These are phyloP conservation scores for Agriopis marginaria DNA, from an alignment of 2,888 invertebrate species.

Conservation along the genomic window DNA sequence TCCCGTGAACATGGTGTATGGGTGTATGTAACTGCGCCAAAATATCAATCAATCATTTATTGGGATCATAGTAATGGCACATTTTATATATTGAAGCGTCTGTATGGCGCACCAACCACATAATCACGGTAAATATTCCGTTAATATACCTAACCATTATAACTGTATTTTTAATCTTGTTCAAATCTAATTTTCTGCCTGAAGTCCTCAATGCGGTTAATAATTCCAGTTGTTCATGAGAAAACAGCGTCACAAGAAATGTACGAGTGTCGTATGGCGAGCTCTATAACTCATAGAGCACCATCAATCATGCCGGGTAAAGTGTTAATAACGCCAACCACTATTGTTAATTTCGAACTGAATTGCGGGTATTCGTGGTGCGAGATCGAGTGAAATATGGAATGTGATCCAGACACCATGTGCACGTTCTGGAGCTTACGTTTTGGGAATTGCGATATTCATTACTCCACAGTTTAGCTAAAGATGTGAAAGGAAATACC, in stretches of 20 bases:
- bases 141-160: no score
- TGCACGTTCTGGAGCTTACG: constrained; percentile 22
- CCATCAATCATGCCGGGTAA: constrained; percentile 81
- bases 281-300: constrained; percentile 73
- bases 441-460: neutral
- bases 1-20: no score
- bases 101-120: no score
- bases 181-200: neutral
- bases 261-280: constrained; percentile 72
- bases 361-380: constrained; percentile 45
- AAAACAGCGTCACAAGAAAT: constrained; percentile 48
- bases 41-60: no score
- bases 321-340: constrained; percentile 80
- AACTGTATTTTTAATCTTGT: neutral
- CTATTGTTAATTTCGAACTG: constrained; percentile 72
- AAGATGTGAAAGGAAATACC: neutral
- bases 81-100: no score
- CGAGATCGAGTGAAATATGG: constrained; percentile 36
- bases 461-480: neutral
- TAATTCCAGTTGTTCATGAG: constrained; percentile 42
- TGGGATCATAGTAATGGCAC: no score
- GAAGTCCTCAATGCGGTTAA: neutral
- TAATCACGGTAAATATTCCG: no score
- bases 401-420: constrained; percentile 29
- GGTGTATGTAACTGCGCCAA: no score